Conservation (phyloP, 1,140 invertebrate species). For the Heliconius eleuchia region DNA sequence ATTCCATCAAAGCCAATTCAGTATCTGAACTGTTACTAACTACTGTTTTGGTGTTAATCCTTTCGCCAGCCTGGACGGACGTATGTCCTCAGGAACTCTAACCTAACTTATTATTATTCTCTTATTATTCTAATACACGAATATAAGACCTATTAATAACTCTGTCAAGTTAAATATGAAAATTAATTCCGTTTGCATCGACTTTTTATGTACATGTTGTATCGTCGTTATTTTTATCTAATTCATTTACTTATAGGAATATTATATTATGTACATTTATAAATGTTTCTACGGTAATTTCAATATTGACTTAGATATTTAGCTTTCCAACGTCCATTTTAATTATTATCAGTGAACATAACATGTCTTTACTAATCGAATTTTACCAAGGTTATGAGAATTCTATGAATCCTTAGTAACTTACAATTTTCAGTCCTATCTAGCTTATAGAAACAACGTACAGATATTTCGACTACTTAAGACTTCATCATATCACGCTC, state of each 20-base stretch:
- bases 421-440: constrained; percentile 37
- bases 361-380: constrained; percentile 11
- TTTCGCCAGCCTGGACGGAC: constrained; percentile 75
- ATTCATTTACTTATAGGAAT: constrained; percentile 38
- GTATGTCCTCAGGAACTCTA: constrained; percentile 74
- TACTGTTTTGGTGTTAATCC: constrained; percentile 80
- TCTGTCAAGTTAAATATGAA: constrained; percentile 39
- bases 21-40: constrained; percentile 57
- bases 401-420: constrained; percentile 43
- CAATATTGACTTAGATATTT: background rate
- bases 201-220: constrained; percentile 50
- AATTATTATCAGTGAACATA: constrained; percentile 4
- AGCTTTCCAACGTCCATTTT: background rate
- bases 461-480: constrained; percentile 11
- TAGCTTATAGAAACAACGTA: constrained; percentile 21
- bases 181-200: constrained; percentile 71
- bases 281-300: constrained; percentile 7
- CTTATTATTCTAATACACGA: constrained; percentile 29
- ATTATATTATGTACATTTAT: constrained; percentile 32
- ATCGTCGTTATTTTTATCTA: constrained; percentile 20
- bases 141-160: constrained; percentile 32
- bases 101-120: constrained; percentile 44
- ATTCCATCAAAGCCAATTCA: constrained; percentile 54
- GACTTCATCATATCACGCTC: constrained; percentile 50
- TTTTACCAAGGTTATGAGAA: constrained; percentile 29